A percentile compares a stretch with the other conserved stretches of the same genome.
These are phyloP conservation scores for Portevinia maculata DNA, from an alignment of 2,888 invertebrate species.

Conservation along the genomic window DNA sequence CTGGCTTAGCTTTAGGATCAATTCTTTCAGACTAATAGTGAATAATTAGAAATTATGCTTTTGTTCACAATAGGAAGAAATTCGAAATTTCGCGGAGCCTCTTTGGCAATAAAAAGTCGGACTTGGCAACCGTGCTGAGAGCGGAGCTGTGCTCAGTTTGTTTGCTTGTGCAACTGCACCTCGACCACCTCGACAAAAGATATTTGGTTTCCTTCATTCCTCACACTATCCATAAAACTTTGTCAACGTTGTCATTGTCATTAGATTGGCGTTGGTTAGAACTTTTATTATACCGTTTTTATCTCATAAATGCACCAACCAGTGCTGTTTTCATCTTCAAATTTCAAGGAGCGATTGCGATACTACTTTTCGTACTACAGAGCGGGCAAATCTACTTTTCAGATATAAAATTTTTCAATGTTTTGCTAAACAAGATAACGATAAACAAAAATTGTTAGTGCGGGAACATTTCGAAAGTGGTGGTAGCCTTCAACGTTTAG, in stretches of 20 bases:
- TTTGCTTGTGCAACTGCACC: no score
- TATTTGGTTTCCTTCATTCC: not conserved
- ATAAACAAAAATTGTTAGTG: conserved; percentile 17
- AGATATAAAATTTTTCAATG: conserved; percentile 27
- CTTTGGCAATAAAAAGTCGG: no score
- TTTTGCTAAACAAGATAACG: conserved; percentile 35
- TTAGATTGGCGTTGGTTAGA: not conserved
- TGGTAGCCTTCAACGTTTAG: conserved; percentile 13
- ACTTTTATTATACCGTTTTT: not conserved
- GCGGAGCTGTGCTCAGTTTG: no score
- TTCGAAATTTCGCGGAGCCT: no score
- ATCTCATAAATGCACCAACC: not conserved
- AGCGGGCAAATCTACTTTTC: not conserved
- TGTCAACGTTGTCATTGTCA: conserved; percentile 28
- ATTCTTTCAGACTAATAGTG: no score
- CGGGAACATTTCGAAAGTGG: conserved; percentile 1
- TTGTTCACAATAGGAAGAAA: no score
- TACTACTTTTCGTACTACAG: conserved; percentile 2
- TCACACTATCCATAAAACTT: not conserved
- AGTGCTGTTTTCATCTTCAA: not conserved
- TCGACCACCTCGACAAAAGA: no score
- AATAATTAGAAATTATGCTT: no score
- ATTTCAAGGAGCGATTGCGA: not conserved
- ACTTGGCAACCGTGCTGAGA: no score
- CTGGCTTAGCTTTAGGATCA: no score